Evolutionary conservation across 2,113 vertebrate species (phyloP).

Genomic region (Anthoscopus minutus): DNA sequence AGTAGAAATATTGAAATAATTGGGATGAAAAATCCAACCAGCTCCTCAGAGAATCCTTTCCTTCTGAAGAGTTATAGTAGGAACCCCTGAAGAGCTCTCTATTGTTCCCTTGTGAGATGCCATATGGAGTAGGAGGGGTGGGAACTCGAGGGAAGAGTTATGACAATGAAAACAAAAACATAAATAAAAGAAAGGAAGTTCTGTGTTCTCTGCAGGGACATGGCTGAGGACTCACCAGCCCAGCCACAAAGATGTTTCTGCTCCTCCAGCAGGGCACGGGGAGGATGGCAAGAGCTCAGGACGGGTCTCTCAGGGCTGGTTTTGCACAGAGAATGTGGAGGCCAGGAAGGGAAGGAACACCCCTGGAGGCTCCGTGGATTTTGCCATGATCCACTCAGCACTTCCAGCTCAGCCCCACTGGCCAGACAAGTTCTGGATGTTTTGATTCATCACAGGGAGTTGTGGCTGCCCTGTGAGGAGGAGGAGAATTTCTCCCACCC

Average conservation of each 20-base stretch:
- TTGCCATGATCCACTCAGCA: neutral
- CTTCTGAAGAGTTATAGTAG: slow-evolving; percentile 32
- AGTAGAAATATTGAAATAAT: slow-evolving; percentile 50
- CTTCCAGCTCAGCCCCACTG: neutral
- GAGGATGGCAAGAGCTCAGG: neutral
- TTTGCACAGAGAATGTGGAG: neutral
- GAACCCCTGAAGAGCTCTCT: slow-evolving; percentile 47
- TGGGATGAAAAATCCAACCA: slow-evolving; percentile 19
- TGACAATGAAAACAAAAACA: slow-evolving; percentile 65
- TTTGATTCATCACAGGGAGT: neutral
- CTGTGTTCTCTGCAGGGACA: slow-evolving; percentile 27
- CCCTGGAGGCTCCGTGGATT: neutral
- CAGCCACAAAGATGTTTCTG: neutral
- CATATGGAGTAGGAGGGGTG: slow-evolving; percentile 61
- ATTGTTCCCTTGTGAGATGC: slow-evolving; percentile 63
- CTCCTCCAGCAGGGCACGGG: neutral
- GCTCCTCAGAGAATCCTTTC: slow-evolving; percentile 19
- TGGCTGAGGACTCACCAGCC: neutral
- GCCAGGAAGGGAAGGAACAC: neutral
- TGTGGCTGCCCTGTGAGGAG: neutral
- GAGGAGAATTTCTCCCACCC: neutral
- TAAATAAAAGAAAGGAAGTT: slow-evolving; percentile 63
- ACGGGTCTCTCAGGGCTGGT: neutral
- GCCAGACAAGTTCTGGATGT: neutral
- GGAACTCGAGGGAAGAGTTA: slow-evolving; percentile 51